Base-by-base conservation (phyloP, 2,113 vertebrate genomes). In the Anguilla rostrata region DNA sequence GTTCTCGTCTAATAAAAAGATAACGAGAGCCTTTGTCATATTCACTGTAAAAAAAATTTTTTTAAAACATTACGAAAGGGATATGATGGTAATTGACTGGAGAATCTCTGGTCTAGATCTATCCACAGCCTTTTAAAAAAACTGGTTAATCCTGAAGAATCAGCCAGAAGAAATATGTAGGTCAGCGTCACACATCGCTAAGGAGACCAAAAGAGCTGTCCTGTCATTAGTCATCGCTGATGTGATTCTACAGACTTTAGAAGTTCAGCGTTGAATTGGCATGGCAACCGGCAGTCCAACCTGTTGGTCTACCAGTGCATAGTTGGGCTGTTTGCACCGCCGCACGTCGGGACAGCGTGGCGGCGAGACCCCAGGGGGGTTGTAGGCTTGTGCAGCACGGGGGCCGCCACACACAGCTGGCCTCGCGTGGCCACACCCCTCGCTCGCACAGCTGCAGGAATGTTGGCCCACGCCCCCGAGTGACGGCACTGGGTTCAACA, bases 361-460 rank as follows among this genome's bases (percentile, higher is more conserved):
- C 39, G 78, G 81, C 29, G 20, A 6, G 56, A 53, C 29, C 34
- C n/a, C 20, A 57, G 39, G 40, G 26, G 84, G 71, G 1, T 18
- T 81, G 39, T 26, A 8, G 83, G 53, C 60, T 22, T 39, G 46
- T 56, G 82, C 22, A 18, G n/a, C 26, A 78, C 57, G 8, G 56
- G 11, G 56, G 34, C 81, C 0, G 16, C 3, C 60, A 26, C 20
- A 22, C 20, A 6, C 20, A 26, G 60, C 60, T 22, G 26, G 49
- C 66, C 71, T 34, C 26, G 9, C 71, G n/a, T 26, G n/a, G 29
- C 26, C 71, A 75, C 87, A 22, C 87, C 78, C 87, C 66, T 16
- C 4, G 57, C 80, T 29, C 5, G 63, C 78, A 81, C 88, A 85
- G 88, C 86, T 87, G 86, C 84, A 85, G 43, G 84, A 89, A 83